Evolutionary conservation across 2,797 vertebrate species (phyloP), one percentile per base, ranked within the genome.

Genomic region (Periophthalmus magnuspinnatus): DNA sequence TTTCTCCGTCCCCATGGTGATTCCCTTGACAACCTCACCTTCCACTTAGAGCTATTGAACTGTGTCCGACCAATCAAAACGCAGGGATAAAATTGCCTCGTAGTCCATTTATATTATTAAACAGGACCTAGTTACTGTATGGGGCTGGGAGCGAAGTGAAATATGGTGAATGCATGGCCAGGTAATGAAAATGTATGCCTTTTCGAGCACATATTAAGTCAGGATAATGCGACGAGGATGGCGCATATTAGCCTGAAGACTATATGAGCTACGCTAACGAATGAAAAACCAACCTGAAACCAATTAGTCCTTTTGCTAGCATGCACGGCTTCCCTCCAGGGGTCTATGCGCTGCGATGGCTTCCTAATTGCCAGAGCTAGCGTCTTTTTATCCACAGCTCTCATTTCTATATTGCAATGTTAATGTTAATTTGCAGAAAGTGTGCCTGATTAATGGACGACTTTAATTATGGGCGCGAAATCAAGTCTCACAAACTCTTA

Each of bases 261-360:
- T 56, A 64, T 71, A 79, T 60, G 70, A 72, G 72, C 24, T 34
- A 41, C 71, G 77, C 57, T 72, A 75, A 84, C 77, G 69, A 87
- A 87, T 73, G 71, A 69, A 86, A 88, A 71, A 81, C 73, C 75
- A 85, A 86, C 86, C 86, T 83, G 81, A 86, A 86, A 85, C 80
- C 86, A 92, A 92, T 91, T 89, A 89, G 73, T 68, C 79, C 65
- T 64, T 81, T 77, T 64, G 69, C 71, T 33, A 60, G 69, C 75
- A 78, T 36, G 78, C 77, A 83, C 72, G 77, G 80, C 79, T 79
- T 82, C 85, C 86, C 87, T 89, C 83, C 72, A 81, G 86, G 83
- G 81, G 75, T 80, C 83, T 87, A 84, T 84, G 79, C 80, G 84
- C 86, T 68, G 85, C 88, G 85, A 88, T 84, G 83, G 76, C 75